Base-by-base conservation (phyloP, 2,888 invertebrate genomes). In the Drosophila histrio region DNA sequence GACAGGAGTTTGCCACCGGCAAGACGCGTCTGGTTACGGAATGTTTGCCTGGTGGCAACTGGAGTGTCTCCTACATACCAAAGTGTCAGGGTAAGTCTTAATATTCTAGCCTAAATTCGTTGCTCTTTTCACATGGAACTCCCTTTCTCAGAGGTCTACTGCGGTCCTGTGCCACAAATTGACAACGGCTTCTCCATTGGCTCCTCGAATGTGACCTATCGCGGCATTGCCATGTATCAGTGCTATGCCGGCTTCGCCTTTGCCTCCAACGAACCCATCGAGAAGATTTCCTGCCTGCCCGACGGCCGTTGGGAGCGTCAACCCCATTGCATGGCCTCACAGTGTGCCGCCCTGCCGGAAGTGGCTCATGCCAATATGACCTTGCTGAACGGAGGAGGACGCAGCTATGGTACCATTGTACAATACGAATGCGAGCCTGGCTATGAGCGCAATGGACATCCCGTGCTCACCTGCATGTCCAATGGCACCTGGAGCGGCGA, bases 241-340 rank as follows among this genome's bases (percentile, higher is more conserved):
- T 99, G 98, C 90, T 98, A 99, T 91, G 98, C 98, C 54, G 98
- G 98, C 39, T 98, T 98, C 90, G 97, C 97, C 50, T 98, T 99
- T 89, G 95, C 97, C 4, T 96, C 97, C 50, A 96, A 96, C 52
- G 94, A 95, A 80, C 96, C 97, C 0, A 96, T 96, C 61, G 98
- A 98, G 92, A 95, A 95, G 89, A 97, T 98, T 77, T 96, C 97
- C 6, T 98, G 98, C 89, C 93, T 97, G 65, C 95, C 97, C 58
- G 97, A 97, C 90, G 98, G 98, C 3, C 94, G 96, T 89, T 98
- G 98, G 98, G 97, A 97, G 91, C 95, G 96, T 88, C 96, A 97
- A 87, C 98, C 98, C 3, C 95, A 96, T 30, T 98, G 98, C 92
- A 93, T 97, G 70, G 98, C 98, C 9, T 98, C 98, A 2, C 97